Percentiles rank a stretch among this genome's conserved stretches.
Evolutionary conservation across 2,888 invertebrate genomes (phyloP).

Genomic region (Ichneumoninae sp.): DNA sequence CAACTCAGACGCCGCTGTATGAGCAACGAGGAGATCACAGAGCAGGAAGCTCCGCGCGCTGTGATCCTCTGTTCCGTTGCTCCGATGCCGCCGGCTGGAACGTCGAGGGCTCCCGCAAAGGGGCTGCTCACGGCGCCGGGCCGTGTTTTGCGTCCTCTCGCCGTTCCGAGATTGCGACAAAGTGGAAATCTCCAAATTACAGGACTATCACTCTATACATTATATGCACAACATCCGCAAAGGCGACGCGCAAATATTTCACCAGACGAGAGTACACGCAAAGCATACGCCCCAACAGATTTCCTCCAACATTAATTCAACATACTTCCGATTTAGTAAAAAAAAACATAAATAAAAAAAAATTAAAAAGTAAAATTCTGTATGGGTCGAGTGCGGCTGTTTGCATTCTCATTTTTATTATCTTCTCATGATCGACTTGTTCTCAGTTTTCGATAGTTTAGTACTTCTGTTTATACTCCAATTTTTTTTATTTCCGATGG

Average conservation of each 20-base stretch:
- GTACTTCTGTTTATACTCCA: no score
- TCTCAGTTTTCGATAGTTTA: no score
- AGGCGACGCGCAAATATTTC: conserved; percentile 3
- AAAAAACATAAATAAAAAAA: not conserved
- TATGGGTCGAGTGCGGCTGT: no score
- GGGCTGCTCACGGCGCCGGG: conserved; percentile 36
- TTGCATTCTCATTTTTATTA: no score
- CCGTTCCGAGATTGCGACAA: conserved; percentile 57
- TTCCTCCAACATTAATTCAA: not conserved
- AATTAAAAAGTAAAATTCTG: not conserved
- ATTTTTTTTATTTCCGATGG: no score
- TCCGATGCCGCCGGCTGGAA: conserved; percentile 31
- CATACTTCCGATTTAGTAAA: not conserved
- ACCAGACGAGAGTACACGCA: not conserved
- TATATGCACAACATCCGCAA: conserved; percentile 36
- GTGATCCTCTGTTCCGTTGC: not conserved
- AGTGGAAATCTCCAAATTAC: conserved; percentile 75
- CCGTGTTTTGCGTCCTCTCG: conserved; percentile 1
- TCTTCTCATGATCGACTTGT: no score
- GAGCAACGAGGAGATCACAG: conserved; percentile 76
- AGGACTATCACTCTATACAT: conserved; percentile 64
- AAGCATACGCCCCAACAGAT: not conserved
- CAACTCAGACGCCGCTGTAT: conserved; percentile 68
- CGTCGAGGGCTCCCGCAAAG: conserved; percentile 50
- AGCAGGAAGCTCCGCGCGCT: conserved; percentile 74